Base-by-base conservation (phyloP, 2,113 vertebrate species). In the Pygoscelis antarcticus region DNA sequence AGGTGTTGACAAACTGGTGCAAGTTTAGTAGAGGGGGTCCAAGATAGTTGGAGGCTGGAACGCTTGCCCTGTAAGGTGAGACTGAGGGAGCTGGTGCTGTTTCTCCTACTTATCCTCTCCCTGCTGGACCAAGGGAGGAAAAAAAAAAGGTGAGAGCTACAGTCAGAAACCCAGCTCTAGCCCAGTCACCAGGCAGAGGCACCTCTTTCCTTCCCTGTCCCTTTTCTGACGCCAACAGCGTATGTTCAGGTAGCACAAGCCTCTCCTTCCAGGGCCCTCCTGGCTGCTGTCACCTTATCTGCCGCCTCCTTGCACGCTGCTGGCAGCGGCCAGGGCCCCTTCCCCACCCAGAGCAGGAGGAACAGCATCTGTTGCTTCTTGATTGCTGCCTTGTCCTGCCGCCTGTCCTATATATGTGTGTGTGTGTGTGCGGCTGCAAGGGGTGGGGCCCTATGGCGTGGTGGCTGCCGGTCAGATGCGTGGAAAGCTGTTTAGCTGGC, bases 331-430 rank as follows among this genome's bases (percentile, higher is more conserved):
- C 79, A 30, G 70, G 42, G 58, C 44, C 44, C 60, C 6, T 29
- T 38, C 12, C 8, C 34, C 40, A 12, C 34, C 17, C 0, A 0
- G n/a, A 25, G 40, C 55, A 13, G 25, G 19, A 32, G 27, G 32
- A 36, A 4, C 11, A 17, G 2, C 5, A 32, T 18, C 75, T 94
- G 92, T 9, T 71, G 71, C 30, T 11, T 54, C 47, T 13, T 46
- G 91, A 95, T 91, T 95, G 91, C 61, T 65, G 57, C 79, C 40
- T n/a, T 20, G 25, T 60, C 30, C 58, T 70, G 57, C 49, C 29
- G 66, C 9, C 71, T 61, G 78, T 21, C 70, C 38, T 44, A 0
- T 8, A 0, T 1, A 0, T 52, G 9, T 57, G 0, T 25, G 3
- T 8, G 9, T 29, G 12, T 27, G 51, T 14, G 29, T 10, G 64